phyloP scores from a whole-genome alignment of 2,113 vertebrate species.

The Chaetura pelagica region DNA sequence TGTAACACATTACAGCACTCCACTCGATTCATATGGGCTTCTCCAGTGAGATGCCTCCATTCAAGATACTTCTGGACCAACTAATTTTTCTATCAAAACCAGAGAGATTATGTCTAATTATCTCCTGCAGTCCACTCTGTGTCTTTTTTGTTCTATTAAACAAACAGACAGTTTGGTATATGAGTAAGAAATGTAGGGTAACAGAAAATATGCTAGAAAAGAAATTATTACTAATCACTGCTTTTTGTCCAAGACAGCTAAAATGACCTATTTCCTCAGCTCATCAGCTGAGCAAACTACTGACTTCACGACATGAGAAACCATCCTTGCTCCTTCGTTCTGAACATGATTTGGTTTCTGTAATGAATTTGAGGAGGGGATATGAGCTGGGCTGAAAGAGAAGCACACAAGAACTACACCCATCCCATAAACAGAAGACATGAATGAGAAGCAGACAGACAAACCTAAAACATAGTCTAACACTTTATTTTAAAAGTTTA shows the following conservation, averaged over 20 bases:
- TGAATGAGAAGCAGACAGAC: background rate
- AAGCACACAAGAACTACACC: background rate
- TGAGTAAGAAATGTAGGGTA: conserved; percentile 58
- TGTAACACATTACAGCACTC: background rate
- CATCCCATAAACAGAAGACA: background rate
- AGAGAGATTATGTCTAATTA: conserved; percentile 19
- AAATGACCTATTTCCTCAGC: conserved; percentile 47
- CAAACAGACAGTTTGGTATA: conserved; percentile 55
- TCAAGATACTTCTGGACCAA: background rate
- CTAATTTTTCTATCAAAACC: background rate
- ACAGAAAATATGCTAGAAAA: conserved; percentile 62
- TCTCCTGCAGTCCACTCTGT: conserved; percentile 34
- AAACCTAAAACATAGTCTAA: background rate
- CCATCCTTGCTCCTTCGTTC: background rate
- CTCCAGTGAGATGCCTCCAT: background rate
- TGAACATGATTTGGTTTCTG: background rate
- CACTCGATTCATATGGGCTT: background rate
- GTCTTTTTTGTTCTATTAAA: conserved; percentile 33
- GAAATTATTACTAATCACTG: conserved; percentile 57
- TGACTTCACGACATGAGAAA: conserved; percentile 32
- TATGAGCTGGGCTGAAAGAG: background rate
- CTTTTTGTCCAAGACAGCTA: conserved; percentile 28
- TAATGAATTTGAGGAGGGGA: background rate
- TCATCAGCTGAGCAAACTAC: conserved; percentile 55
- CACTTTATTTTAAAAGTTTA: background rate